Evolutionary conservation across 92 coral and sea anemone species (phyloP).

Genomic region (Meandrina meandrites): DNA sequence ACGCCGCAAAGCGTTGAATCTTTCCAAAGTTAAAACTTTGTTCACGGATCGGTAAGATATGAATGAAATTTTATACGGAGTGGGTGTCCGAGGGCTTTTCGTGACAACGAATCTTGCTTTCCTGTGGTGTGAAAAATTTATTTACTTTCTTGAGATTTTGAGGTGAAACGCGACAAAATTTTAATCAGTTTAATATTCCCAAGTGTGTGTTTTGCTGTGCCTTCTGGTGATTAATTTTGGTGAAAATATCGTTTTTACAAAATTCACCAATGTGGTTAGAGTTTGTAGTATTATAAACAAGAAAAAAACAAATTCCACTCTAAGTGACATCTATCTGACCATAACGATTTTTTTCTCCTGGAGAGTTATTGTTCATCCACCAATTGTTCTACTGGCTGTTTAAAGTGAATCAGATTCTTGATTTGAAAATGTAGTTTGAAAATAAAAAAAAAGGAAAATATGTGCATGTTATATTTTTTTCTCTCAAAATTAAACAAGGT

Average conservation of each 20-base stretch:
- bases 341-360: background rate
- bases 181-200: background rate
- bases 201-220: background rate
- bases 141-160: background rate
- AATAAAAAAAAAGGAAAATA: background rate
- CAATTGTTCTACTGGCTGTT: background rate
- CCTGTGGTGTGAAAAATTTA: slow-evolving; percentile 6
- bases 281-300: background rate
- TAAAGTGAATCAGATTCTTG: background rate
- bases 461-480: background rate
- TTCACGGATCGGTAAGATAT: background rate
- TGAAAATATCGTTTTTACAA: background rate
- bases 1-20: background rate
- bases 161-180: background rate
- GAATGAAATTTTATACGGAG: background rate
- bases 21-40: background rate
- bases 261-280: background rate
- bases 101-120: background rate
- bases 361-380: background rate
- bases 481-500: background rate
- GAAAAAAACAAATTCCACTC: background rate
- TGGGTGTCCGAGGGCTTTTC: background rate
- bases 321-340: background rate
- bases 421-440: background rate
- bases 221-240: background rate